Base-by-base conservation (phyloP, 2,888 invertebrate genomes). In the Drosophila yooni region DNA sequence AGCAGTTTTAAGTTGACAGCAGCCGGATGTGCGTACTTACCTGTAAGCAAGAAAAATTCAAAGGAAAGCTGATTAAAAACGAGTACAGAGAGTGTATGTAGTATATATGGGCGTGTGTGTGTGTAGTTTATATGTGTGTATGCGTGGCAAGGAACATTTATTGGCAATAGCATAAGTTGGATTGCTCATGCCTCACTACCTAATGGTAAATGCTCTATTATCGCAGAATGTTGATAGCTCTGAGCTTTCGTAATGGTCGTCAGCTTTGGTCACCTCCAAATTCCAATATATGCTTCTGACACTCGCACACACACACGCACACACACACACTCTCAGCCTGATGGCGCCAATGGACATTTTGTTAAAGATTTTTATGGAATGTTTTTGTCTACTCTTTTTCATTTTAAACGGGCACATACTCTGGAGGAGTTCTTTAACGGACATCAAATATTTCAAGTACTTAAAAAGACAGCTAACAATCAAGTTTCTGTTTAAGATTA, bases 31-130 rank as follows among this genome's bases (percentile, higher is more conserved):
- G 79, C 64, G 81, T 70, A 85, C 86, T 86, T 88, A 86, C 86
- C 86, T 88, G 85, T 74, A 88, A 88, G 74, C 72, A 87, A 83
- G 74, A 53, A 71, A 75, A 78, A 72, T 65, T 58, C 70, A 70
- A 74, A 74, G 59, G 74, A 84, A 80, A 87, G 74, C 87, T 83
- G 81, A 85, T 85, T 86, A 87, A 86, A 86, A 82, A 76, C 70
- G 67, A 74, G 62, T 69, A 74, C 64, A 52, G 15, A 48, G 21
- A 54, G 15, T 51, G 36, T 43, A 31, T 50, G 25, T 50, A 51
- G 11, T 5, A 31, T 34, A 25, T 25, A 53, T 33, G 6, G 2
- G 29, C 15, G n/a, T 36, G 36, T 46, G 5, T 59, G 18, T 15
- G 11, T 48, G 54, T 15, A 15, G 25, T 3, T 50, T 13, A 10